These are phyloP conservation scores for Melanostoma mellinum DNA, from an alignment of 2,888 invertebrate genomes.

Conservation along the genomic window DNA sequence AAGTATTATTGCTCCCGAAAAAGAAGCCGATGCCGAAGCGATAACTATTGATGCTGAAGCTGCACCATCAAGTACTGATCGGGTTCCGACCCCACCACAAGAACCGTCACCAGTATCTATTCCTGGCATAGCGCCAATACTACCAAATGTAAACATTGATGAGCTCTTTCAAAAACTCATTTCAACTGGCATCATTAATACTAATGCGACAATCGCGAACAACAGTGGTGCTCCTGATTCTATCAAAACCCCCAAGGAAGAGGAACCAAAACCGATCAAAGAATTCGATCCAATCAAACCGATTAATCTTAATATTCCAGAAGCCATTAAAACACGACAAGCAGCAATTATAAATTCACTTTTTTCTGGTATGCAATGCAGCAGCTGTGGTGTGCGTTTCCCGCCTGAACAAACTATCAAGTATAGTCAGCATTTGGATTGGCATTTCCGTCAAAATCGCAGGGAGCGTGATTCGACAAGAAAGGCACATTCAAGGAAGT, in stretches of 20 bases:
- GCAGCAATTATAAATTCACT: slow-evolving; percentile 87
- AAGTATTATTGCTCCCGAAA: slow-evolving; percentile 20
- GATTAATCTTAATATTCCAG: slow-evolving; percentile 87
- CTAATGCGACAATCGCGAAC: slow-evolving; percentile 63
- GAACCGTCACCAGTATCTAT: slow-evolving; percentile 81
- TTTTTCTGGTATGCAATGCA: slow-evolving; percentile 97
- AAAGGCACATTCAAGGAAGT: slow-evolving; percentile 91
- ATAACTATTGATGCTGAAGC: slow-evolving; percentile 73
- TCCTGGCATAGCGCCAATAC: slow-evolving; percentile 54
- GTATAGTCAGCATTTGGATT: slow-evolving; percentile 98
- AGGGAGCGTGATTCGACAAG: slow-evolving; percentile 92
- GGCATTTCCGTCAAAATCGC: slow-evolving; percentile 98
- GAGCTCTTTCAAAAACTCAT: slow-evolving; percentile 93
- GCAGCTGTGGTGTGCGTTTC: slow-evolving; percentile 97
- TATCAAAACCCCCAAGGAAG: slow-evolving; percentile 33
- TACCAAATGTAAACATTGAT: slow-evolving; percentile 86
- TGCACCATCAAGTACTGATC: not conserved
- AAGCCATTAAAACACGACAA: slow-evolving; percentile 89
- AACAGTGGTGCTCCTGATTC: slow-evolving; percentile 53
- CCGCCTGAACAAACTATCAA: slow-evolving; percentile 93
- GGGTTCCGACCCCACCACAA: slow-evolving; percentile 86
- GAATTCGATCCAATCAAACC: slow-evolving; percentile 82
- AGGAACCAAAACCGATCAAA: slow-evolving; percentile 81
- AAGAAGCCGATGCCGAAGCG: slow-evolving; percentile 31
- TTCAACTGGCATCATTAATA: slow-evolving; percentile 90